Base-by-base conservation (phyloP, 92 coral and sea anemone genomes). In the Virgularia gustaviana region DNA sequence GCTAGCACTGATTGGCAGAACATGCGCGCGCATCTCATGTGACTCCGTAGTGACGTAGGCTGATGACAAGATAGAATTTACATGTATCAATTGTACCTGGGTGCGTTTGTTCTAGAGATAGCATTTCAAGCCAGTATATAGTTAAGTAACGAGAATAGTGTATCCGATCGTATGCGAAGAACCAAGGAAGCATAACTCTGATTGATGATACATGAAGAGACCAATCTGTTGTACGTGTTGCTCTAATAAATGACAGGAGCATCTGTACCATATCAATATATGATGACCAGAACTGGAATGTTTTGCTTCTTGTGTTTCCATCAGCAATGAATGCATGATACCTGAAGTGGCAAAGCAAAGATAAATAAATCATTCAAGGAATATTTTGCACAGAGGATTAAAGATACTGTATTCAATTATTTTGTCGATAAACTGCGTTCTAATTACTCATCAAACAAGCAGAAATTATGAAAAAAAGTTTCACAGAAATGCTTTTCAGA, bases 201-300 rank as follows among this genome's bases (percentile, higher is more conserved):
- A 58, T 13, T 0, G 65, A 29, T 2, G 65, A 58, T 0, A 58
- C 9, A 12, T 58, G 65, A n/a, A 58, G 65, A 1, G 41, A 10
- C 65, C 65, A 58, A 11, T 58, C 18, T 0, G 65, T 58, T 58
- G 65, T 58, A 25, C 65, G 65, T 30, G 65, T 58, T 20, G 65
- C 65, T 24, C 65, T 58, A 11, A 58, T 11, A 33, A 58, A 58
- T n/a, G 65, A 58, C 15, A 58, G 22, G 41, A 58, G 42, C 20
- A 24, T 11, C 2, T 33, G 0, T 13, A 58, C 42, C 65, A 58
- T 58, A 32, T 58, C 65, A 1, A 58, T 58, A 43, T 58, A 58
- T 4, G 65, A 58, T 58, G 65, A 58, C 65, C 65, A 58, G 16
- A 58, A 58, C 65, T 58, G 65, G 10, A 58, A 58, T 5, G 42